phyloP scores from a whole-genome alignment of 2,797 vertebrate genomes.

The Hippopotamyrus pictus region DNA sequence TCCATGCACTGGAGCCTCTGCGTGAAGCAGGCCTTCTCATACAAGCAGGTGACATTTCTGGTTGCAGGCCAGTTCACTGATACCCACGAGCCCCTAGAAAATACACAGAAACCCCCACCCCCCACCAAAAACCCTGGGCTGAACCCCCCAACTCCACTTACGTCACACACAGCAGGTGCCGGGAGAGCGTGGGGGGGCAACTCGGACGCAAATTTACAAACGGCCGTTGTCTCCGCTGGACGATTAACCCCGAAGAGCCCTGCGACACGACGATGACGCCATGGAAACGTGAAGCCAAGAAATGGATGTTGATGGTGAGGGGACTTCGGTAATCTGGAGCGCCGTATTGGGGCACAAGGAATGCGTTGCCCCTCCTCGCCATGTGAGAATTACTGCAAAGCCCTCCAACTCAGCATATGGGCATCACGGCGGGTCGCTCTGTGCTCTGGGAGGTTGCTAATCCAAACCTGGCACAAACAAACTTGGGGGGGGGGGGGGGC shows the following conservation, averaged over 20 bases:
- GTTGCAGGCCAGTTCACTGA: not conserved
- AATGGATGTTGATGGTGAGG: not conserved
- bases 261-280: not conserved
- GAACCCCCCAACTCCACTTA: not conserved
- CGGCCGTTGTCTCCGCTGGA: not conserved
- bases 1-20: not conserved
- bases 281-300: not conserved
- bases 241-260: not conserved
- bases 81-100: not conserved
- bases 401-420: slow-evolving; percentile 19
- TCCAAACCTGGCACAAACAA: slow-evolving; percentile 6
- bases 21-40: not conserved
- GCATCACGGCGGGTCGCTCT: not conserved
- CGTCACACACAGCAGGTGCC: not conserved
- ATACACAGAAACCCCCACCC: not conserved
- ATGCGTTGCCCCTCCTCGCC: slow-evolving; percentile 17
- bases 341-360: slow-evolving; percentile 8
- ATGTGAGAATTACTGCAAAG: slow-evolving; percentile 26
- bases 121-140: not conserved
- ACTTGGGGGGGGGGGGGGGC: not conserved
- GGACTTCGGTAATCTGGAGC: slow-evolving; percentile 25
- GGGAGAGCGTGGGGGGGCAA: not conserved
- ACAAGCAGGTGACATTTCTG: not conserved
- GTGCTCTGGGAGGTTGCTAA: not conserved
- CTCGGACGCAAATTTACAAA: not conserved